Evolutionary conservation across 2,888 invertebrate species (phyloP).

Genomic region (Melanostoma mellinum): DNA sequence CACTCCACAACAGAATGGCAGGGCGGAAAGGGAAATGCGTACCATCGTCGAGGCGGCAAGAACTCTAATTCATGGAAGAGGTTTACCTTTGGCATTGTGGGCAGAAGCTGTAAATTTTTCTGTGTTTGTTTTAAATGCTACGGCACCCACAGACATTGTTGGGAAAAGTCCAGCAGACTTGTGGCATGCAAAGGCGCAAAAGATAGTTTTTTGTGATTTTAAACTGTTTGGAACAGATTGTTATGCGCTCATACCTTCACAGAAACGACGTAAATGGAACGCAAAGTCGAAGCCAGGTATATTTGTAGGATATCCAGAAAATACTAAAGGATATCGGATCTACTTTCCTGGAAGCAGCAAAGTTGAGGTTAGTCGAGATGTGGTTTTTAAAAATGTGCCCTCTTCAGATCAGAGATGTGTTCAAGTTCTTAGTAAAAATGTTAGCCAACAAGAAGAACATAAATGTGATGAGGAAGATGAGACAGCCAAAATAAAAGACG

Average conservation of each 20-base stretch:
- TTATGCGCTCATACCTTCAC: slow-evolving; percentile 21
- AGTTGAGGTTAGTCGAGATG: slow-evolving; percentile 10
- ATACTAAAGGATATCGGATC: slow-evolving; percentile 75
- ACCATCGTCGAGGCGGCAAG: slow-evolving; percentile 78
- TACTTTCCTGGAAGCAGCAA: slow-evolving; percentile 22
- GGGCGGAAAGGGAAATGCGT: slow-evolving; percentile 77
- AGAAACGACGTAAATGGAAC: slow-evolving; percentile 67
- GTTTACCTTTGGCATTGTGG: slow-evolving; percentile 76
- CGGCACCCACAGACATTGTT: not conserved
- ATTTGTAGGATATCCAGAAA: slow-evolving; percentile 77
- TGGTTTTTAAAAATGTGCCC: slow-evolving; percentile 7
- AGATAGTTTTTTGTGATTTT: slow-evolving; percentile 62
- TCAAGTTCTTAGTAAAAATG: no score
- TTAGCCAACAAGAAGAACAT: no score
- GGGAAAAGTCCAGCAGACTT: no score
- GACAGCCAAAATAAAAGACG: no score
- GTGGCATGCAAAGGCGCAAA: no score
- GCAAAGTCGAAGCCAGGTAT: no score
- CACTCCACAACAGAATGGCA: slow-evolving; percentile 79
- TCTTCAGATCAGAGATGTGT: no score
- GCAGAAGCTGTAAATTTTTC: slow-evolving; percentile 75
- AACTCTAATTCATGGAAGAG: slow-evolving; percentile 70
- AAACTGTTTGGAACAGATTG: slow-evolving; percentile 64
- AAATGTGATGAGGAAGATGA: no score
- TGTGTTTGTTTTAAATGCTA: slow-evolving; percentile 21